phyloP scores from a whole-genome alignment of 2,888 invertebrate genomes.

The Drosophila emarginata region DNA sequence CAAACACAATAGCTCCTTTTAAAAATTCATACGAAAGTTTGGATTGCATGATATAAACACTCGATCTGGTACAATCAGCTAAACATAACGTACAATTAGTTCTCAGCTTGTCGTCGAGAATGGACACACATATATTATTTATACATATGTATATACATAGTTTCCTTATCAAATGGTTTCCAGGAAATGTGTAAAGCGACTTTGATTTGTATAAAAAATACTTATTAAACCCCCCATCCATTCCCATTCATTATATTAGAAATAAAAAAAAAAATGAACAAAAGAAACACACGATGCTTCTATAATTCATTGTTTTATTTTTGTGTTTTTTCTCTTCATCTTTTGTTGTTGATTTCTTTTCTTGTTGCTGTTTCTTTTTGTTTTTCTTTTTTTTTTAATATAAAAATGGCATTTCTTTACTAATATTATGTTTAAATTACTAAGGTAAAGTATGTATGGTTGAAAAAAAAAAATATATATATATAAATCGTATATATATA shows the following conservation, averaged over 20 bases:
- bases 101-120: no score
- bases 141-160: no score
- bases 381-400: conserved; percentile 67
- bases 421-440: conserved; percentile 79
- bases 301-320: conserved; percentile 47
- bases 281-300: conserved; percentile 18
- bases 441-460: conserved; percentile 70
- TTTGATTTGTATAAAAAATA: neutral
- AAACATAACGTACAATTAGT: no score
- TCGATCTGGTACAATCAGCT: no score
- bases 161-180: no score
- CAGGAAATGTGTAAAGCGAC: no score
- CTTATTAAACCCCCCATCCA: no score
- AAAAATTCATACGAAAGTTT: no score
- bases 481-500: conserved; percentile 28
- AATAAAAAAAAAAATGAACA: conserved; percentile 3
- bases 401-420: conserved; percentile 80
- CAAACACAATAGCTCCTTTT: no score
- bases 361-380: conserved; percentile 36
- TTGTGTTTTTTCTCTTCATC: conserved; percentile 39
- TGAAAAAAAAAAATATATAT: conserved; percentile 54
- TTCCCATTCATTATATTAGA: neutral
- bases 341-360: conserved; percentile 32
- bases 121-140: no score
- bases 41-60: no score